Conservation (phyloP, 2,797 vertebrate species). For the Chromobotia macracanthus region DNA sequence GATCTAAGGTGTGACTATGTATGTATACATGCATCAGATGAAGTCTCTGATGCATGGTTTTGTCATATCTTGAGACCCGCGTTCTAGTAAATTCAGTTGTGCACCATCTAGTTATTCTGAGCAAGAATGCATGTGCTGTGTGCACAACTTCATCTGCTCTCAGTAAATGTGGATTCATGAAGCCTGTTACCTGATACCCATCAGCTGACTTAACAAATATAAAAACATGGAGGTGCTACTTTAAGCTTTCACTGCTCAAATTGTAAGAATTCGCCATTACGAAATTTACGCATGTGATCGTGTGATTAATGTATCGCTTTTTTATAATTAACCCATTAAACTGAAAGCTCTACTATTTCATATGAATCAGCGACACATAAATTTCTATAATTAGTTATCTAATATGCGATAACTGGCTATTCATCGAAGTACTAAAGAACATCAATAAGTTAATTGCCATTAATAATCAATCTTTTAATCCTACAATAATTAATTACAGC, state of each 20-base stretch:
- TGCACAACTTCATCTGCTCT: no score
- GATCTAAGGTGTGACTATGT: no score
- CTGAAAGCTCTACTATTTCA: background rate
- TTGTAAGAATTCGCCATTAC: background rate
- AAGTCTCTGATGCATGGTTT: no score
- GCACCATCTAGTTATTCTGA: no score
- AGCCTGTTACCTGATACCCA: no score
- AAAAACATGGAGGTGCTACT: background rate
- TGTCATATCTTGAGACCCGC: no score
- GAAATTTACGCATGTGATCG: background rate
- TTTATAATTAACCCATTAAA: background rate
- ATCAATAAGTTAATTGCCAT: background rate
- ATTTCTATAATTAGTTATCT: background rate
- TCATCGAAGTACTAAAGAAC: background rate
- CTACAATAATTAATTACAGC: background rate
- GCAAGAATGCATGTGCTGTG: no score
- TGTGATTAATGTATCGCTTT: background rate
- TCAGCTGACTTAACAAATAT: no score
- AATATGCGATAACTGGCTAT: background rate
- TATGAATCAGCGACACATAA: background rate
- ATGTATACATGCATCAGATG: no score
- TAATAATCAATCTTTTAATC: background rate
- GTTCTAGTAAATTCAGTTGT: no score
- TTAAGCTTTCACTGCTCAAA: background rate
- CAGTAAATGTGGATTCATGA: no score